Base-by-base conservation (phyloP, 2,797 vertebrate species). In the Sebastes alutus region DNA sequence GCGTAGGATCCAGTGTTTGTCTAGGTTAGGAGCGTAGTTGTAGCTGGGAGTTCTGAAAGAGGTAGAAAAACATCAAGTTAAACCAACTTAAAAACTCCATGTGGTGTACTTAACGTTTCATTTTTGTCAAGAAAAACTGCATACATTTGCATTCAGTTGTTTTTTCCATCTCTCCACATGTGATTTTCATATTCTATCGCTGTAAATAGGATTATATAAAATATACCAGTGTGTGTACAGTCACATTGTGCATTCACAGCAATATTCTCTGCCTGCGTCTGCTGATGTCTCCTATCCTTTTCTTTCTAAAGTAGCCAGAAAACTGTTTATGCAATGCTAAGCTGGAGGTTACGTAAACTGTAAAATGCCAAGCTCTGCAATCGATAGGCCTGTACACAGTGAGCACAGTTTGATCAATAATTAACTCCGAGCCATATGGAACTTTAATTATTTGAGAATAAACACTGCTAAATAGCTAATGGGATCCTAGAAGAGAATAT, bases 1-100 rank as follows among this genome's bases (percentile, higher is more conserved):
- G 69, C 98, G 97, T 86, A 99, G 96, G 93, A 99, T 99, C 98
- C 98, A 99, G 92, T 99, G 98, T 87, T 99, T 99, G 96, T 99
- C 98, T 0, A 93, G 96, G 91, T 99, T 99, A 8, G 98, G 98
- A 1, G 98, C 98, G 0, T 98, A 97, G 95, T 99, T 99, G 75
- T 99, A 99, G 94, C 98, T 99, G 0, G 98, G 97, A 7, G 98
- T 99, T 95, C 98, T 99, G 91, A 61, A 29, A 78, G 16, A 59
- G 18, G 27, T 0, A 70, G 14, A 33, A 78, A 56, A 72, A 70
- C 20, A 59, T 68, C 10, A 67, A 27, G 7, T 3, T 32, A 30
- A 77, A 67, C 16, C 12, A 63, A 8, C n/a, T 23, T 18, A 33
- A 75, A 33, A 38, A 77, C 22, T 35, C 11, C 22, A 32, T 35